Percentiles rank a stretch among this genome's conserved stretches.
phyloP scores from a whole-genome alignment of 2,113 vertebrate genomes.

The Scalopus aquaticus region DNA sequence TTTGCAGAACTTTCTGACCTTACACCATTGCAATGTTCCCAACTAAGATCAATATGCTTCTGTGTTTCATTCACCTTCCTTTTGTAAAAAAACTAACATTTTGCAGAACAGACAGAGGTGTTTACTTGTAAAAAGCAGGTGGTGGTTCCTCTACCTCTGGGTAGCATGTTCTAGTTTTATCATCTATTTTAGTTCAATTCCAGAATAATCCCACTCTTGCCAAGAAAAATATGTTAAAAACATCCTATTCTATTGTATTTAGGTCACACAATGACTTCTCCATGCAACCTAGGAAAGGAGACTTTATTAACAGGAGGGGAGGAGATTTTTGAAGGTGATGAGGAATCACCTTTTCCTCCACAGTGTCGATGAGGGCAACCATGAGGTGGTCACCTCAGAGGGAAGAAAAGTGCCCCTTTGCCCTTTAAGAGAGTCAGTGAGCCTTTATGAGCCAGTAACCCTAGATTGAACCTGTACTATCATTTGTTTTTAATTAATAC shows the following conservation, averaged over 20 bases:
- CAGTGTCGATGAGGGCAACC: background rate
- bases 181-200: constrained; percentile 15
- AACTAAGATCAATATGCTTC: background rate
- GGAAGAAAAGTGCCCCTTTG: background rate
- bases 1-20: background rate
- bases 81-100: background rate
- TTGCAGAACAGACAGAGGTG: background rate
- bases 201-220: background rate
- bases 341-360: background rate
- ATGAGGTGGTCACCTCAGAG: background rate
- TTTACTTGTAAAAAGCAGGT: background rate
- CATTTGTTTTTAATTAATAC: constrained; percentile 61
- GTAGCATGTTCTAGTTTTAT: background rate
- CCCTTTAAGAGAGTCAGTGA: background rate
- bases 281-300: background rate
- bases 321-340: background rate
- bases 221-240: background rate
- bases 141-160: background rate
- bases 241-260: background rate
- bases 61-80: background rate
- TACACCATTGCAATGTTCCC: background rate
- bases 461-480: background rate
- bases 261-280: background rate
- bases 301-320: background rate
- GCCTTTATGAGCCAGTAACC: background rate